Conservation (phyloP, 2,888 invertebrate species). For the Melanostoma scalare region DNA sequence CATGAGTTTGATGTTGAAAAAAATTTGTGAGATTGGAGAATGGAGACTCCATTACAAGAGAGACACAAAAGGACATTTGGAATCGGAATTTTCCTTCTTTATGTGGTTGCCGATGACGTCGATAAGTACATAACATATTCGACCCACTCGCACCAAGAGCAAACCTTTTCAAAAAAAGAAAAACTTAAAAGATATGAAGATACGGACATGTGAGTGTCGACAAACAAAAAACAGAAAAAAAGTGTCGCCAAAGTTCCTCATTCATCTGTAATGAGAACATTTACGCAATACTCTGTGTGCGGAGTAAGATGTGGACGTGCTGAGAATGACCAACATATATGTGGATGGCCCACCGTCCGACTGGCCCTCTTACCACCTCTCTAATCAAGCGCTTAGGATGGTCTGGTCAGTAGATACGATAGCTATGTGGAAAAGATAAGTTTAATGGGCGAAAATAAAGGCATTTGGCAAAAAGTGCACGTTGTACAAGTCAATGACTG, state of each 20-base stretch:
- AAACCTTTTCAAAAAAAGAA: background rate
- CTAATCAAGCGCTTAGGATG: constrained; percentile 6
- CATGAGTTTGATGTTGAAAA: constrained; percentile 42
- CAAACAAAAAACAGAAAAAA: constrained; percentile 19
- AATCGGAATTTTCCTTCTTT: constrained; percentile 13
- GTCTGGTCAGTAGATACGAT: background rate
- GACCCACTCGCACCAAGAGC: constrained; percentile 6
- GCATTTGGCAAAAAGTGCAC: constrained; percentile 8
- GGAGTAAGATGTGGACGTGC: constrained; percentile 10
- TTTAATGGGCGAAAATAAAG: constrained; percentile 16
- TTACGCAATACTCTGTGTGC: constrained; percentile 48
- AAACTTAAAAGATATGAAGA: constrained; percentile 8
- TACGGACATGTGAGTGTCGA: constrained; percentile 8
- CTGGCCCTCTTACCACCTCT: no score
- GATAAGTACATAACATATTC: background rate
- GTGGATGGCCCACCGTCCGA: background rate
- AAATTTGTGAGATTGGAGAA: background rate
- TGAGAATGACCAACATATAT: constrained; percentile 5
- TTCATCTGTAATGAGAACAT: constrained; percentile 67
- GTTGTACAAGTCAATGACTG: constrained; percentile 4
- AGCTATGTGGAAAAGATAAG: background rate
- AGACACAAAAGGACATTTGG: constrained; percentile 55
- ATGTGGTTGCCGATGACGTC: constrained; percentile 7
- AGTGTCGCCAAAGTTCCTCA: constrained; percentile 68
- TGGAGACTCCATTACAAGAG: constrained; percentile 40